These are phyloP conservation scores for Artemia sp. DNA, from an alignment of 2,888 invertebrate species.

Conservation along the genomic window DNA sequence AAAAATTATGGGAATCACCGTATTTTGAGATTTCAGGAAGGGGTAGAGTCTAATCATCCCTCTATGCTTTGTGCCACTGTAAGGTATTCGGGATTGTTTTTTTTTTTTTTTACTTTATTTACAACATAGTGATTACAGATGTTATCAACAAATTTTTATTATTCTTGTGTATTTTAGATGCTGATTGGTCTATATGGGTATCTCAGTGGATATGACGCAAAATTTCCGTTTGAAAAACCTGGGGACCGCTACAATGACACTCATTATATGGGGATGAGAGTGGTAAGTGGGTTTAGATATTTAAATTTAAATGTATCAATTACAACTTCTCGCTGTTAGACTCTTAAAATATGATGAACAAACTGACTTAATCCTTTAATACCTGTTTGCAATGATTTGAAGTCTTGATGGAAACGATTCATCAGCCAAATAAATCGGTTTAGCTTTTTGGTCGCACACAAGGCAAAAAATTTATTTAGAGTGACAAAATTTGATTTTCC, in stretches of 20 bases:
- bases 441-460: background rate
- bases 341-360: background rate
- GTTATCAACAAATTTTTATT: no score
- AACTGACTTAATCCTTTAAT: background rate
- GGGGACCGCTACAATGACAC: conserved; percentile 83
- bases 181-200: conserved; percentile 79
- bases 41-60: no score
- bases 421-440: background rate
- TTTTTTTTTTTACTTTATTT: no score
- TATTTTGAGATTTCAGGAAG: no score
- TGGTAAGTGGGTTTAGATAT: conserved; percentile 42
- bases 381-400: no score
- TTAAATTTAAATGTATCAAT: background rate
- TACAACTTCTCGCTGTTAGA: background rate
- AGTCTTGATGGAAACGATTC: no score
- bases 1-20: no score
- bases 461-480: no score
- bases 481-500: no score
- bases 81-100: no score
- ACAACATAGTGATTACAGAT: no score
- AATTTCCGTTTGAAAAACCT: conserved; percentile 82
- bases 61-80: no score
- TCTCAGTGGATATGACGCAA: conserved; percentile 81
- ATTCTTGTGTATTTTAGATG: conserved; percentile 48
- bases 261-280: conserved; percentile 78